These are phyloP conservation scores for Euwallacea fornicatus DNA, from an alignment of 1,140 invertebrate genomes.

Conservation along the genomic window DNA sequence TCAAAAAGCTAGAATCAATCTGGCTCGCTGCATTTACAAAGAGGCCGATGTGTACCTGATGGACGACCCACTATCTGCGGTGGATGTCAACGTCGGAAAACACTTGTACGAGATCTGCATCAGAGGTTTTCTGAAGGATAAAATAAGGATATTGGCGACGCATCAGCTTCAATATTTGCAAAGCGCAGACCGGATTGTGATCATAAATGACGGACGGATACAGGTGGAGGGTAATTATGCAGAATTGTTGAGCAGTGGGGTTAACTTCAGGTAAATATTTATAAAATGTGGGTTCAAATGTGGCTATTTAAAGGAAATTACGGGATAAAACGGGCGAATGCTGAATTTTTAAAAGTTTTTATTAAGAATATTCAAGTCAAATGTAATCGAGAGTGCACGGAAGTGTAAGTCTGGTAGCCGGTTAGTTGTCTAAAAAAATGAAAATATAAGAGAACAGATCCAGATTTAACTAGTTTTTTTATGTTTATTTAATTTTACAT, in stretches of 20 bases:
- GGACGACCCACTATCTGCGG: conserved; percentile 70
- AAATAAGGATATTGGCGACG: conserved; percentile 73
- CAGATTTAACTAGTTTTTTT: too few species aligned
- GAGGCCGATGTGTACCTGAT: conserved; percentile 69
- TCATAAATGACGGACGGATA: conserved; percentile 53
- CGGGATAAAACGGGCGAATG: too few species aligned
- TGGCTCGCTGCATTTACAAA: conserved; percentile 62
- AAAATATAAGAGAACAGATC: too few species aligned
- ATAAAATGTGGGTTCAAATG: neutral
- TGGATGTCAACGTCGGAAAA: conserved; percentile 65
- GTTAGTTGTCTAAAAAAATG: too few species aligned
- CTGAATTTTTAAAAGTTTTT: neutral
- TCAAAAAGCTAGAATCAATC: conserved; percentile 78
- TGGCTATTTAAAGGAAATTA: too few species aligned
- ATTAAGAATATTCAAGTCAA: conserved; percentile 1
- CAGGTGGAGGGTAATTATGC: conserved; percentile 54
- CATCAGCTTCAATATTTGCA: conserved; percentile 74
- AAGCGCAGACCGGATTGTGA: conserved; percentile 60
- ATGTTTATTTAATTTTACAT: too few species aligned
- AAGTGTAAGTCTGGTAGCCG: too few species aligned
- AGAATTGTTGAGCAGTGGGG: conserved; percentile 52
- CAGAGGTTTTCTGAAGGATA: conserved; percentile 59
- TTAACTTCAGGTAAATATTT: conserved; percentile 47
- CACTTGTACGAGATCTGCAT: conserved; percentile 66
- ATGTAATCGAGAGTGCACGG: too few species aligned